These are phyloP conservation scores for Dione juno DNA, from an alignment of 2,888 invertebrate genomes.

Conservation along the genomic window DNA sequence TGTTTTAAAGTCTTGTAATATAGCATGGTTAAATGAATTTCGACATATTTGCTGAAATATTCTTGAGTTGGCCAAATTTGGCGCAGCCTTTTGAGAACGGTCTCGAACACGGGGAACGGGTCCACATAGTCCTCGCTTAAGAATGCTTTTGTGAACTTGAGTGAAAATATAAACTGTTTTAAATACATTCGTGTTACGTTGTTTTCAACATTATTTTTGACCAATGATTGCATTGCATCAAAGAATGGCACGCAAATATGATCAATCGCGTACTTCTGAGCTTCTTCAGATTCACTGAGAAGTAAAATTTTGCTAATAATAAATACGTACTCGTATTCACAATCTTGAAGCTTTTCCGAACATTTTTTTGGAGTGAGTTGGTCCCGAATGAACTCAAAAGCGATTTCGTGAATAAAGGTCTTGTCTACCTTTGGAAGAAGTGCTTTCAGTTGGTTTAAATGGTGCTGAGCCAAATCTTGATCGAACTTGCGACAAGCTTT, in stretches of 20 bases:
- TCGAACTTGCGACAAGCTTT: slow-evolving; percentile 47
- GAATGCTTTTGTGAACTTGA: slow-evolving; percentile 58
- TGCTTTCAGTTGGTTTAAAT: slow-evolving; percentile 53
- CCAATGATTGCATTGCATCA: slow-evolving; percentile 49
- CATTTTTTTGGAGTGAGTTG: slow-evolving; percentile 46
- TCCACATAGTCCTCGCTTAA: slow-evolving; percentile 53
- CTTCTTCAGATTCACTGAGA: slow-evolving; percentile 51
- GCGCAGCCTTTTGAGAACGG: slow-evolving; percentile 52
- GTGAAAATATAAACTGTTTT: slow-evolving; percentile 49
- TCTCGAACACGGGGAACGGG: slow-evolving; percentile 57
- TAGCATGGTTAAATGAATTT: slow-evolving; percentile 61
- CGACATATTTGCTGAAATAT: slow-evolving; percentile 54
- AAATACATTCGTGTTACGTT: slow-evolving; percentile 42
- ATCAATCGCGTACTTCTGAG: slow-evolving; percentile 50
- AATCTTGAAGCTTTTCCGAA: slow-evolving; percentile 7
- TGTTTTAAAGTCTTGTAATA: slow-evolving; percentile 60
- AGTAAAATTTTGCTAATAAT: slow-evolving; percentile 60
- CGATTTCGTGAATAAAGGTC: slow-evolving; percentile 48
- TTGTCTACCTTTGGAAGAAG: slow-evolving; percentile 50
- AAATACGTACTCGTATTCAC: slow-evolving; percentile 46
- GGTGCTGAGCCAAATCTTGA: slow-evolving; percentile 40
- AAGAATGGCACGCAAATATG: slow-evolving; percentile 54
- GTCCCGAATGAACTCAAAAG: slow-evolving; percentile 47
- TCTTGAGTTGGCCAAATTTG: slow-evolving; percentile 55
- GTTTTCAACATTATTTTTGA: slow-evolving; percentile 33